These are phyloP conservation scores for Perdita meconis DNA, from an alignment of 2,888 invertebrate species.

Conservation along the genomic window DNA sequence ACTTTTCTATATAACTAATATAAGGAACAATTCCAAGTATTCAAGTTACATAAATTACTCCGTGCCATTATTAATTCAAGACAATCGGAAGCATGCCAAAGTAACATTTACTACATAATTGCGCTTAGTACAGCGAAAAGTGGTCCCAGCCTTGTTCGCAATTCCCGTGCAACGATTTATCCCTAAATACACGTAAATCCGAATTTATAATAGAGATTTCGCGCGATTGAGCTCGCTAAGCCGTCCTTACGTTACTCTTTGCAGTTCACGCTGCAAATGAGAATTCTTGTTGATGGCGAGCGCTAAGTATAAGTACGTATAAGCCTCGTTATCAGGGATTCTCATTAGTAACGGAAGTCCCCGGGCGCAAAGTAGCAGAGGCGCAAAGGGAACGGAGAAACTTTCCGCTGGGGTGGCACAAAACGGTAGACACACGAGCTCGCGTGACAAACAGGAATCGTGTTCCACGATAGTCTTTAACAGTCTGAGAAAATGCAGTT, in stretches of 20 bases:
- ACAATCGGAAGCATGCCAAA: no score
- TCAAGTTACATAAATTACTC: no score
- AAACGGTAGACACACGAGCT: slow-evolving; percentile 24
- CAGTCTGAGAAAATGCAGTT: not conserved
- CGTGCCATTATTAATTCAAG: no score
- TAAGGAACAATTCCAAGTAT: no score
- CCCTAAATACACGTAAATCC: no score
- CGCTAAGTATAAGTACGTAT: slow-evolving; percentile 7
- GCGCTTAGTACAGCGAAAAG: no score
- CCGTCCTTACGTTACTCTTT: not conserved
- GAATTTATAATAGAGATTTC: not conserved
- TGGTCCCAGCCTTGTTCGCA: not conserved
- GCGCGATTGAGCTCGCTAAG: not conserved
- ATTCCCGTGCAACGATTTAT: not conserved
- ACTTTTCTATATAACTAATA: no score
- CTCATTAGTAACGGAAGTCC: slow-evolving; percentile 19
- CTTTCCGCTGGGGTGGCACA: slow-evolving; percentile 12
- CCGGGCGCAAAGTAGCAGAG: slow-evolving; percentile 10
- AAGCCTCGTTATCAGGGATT: slow-evolving; percentile 17
- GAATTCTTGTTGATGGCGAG: slow-evolving; percentile 6
- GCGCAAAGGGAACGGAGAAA: slow-evolving; percentile 1
- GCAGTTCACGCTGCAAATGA: not conserved
- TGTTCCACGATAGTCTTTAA: slow-evolving; percentile 21
- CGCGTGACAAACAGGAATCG: slow-evolving; percentile 25
- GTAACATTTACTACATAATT: no score